These are phyloP conservation scores for Carabus problematicus DNA, from an alignment of 2,888 invertebrate species.

Conservation along the genomic window DNA sequence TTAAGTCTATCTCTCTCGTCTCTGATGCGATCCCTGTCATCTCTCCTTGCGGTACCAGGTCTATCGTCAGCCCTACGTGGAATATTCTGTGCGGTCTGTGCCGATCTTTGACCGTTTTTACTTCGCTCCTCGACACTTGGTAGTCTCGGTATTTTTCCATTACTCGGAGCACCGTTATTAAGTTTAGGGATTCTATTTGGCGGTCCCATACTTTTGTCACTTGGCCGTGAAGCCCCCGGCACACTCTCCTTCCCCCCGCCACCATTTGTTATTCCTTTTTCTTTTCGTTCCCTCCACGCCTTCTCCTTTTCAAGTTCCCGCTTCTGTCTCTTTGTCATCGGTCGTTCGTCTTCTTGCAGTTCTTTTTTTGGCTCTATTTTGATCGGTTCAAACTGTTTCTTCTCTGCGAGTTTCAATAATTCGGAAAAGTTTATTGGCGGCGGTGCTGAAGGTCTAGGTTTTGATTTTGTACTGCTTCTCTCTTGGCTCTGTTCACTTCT, in stretches of 20 bases:
- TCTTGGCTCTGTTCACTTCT: conserved; percentile 55
- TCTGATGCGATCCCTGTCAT: no score
- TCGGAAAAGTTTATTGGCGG: conserved; percentile 82
- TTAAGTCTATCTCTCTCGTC: no score
- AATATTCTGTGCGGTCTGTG: conserved; percentile 9
- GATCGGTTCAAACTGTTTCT: conserved; percentile 83
- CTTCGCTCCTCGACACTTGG: conserved; percentile 27
- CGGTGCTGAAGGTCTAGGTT: conserved; percentile 67
- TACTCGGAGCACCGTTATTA: conserved; percentile 39
- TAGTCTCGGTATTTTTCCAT: conserved; percentile 45
- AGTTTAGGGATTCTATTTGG: conserved; percentile 48
- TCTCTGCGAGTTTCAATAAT: conserved; percentile 80
- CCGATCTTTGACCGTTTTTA: conserved; percentile 1
- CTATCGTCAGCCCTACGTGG: conserved; percentile 51
- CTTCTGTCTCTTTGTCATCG: conserved; percentile 83
- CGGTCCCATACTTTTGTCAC: conserved; percentile 46
- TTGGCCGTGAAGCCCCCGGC: conserved; percentile 35
- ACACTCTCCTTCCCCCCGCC: conserved; percentile 49
- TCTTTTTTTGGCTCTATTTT: conserved; percentile 64
- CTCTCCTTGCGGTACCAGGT: conserved; percentile 50
- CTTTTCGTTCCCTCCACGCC: conserved; percentile 67
- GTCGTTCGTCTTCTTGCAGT: conserved; percentile 67
- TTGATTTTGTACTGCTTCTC: conserved; percentile 58
- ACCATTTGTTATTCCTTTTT: conserved; percentile 52
- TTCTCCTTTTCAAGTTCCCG: conserved; percentile 76